Evolutionary conservation across 2,888 invertebrate species (phyloP).

Genomic region (Catonia carolina): DNA sequence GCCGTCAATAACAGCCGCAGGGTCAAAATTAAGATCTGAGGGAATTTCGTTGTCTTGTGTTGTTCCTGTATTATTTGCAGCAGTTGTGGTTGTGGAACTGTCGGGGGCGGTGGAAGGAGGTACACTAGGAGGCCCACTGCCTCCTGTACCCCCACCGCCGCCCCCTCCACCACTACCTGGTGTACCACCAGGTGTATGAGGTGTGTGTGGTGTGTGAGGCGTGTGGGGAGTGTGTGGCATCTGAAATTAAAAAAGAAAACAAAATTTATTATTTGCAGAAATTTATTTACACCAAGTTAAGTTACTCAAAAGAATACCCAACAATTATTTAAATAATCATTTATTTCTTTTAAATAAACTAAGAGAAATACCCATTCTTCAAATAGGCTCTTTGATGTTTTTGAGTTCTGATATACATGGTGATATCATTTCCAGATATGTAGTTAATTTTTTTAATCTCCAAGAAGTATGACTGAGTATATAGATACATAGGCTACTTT

Average conservation of each 20-base stretch:
- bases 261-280: no score
- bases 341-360: no score
- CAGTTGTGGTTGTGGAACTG: slow-evolving; percentile 43
- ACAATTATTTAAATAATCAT: no score
- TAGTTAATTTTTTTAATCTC: no score
- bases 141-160: slow-evolving; percentile 47
- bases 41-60: slow-evolving; percentile 61
- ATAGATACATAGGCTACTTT: no score
- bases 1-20: slow-evolving; percentile 86
- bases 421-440: no score
- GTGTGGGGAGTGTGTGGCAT: slow-evolving; percentile 79
- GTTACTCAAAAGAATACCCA: no score
- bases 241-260: slow-evolving; percentile 42
- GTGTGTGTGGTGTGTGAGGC: slow-evolving; percentile 72
- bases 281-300: no score
- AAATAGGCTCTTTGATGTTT: no score
- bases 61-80: slow-evolving; percentile 38
- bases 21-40: slow-evolving; percentile 87
- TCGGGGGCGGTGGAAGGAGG: slow-evolving; percentile 51
- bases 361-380: no score
- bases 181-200: slow-evolving; percentile 53
- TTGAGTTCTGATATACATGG: no score
- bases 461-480: no score
- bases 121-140: slow-evolving; percentile 74
- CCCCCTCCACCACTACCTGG: slow-evolving; percentile 1